Conservation (phyloP, 1,140 invertebrate genomes). For the Cephus cinctus region DNA sequence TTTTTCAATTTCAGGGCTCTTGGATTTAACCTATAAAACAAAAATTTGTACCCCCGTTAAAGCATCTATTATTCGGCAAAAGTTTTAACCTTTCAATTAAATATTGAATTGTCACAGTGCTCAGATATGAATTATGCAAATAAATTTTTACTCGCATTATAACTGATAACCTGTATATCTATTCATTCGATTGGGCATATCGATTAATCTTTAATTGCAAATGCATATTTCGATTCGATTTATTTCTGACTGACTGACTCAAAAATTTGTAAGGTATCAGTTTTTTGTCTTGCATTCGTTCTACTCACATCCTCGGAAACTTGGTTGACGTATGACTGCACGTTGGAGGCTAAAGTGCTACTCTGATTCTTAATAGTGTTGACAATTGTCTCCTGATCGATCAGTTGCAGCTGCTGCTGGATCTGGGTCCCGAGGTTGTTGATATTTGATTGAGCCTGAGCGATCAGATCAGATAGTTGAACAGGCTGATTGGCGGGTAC, state of each 20-base stretch:
- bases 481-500: constrained; percentile 7
- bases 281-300: too few relatives aligned
- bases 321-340: constrained; percentile 30
- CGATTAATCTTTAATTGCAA: too few relatives aligned
- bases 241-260: background rate
- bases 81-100: too few relatives aligned
- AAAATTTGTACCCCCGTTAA: too few relatives aligned
- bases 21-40: constrained; percentile 31
- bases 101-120: too few relatives aligned
- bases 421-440: constrained; percentile 27
- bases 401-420: constrained; percentile 30
- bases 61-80: too few relatives aligned
- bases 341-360: constrained; percentile 26
- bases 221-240: too few relatives aligned
- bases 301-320: constrained; percentile 34
- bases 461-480: constrained; percentile 26
- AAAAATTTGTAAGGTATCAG: too few relatives aligned
- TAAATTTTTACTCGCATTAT: too few relatives aligned
- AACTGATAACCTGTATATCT: too few relatives aligned
- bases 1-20: constrained; percentile 35
- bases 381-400: constrained; percentile 30
- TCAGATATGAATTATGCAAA: too few relatives aligned
- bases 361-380: constrained; percentile 36
- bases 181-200: too few relatives aligned
- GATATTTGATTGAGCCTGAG: constrained; percentile 30